These are phyloP conservation scores for Lanistes nyassanus DNA, from an alignment of 1,140 invertebrate species.

Conservation along the genomic window DNA sequence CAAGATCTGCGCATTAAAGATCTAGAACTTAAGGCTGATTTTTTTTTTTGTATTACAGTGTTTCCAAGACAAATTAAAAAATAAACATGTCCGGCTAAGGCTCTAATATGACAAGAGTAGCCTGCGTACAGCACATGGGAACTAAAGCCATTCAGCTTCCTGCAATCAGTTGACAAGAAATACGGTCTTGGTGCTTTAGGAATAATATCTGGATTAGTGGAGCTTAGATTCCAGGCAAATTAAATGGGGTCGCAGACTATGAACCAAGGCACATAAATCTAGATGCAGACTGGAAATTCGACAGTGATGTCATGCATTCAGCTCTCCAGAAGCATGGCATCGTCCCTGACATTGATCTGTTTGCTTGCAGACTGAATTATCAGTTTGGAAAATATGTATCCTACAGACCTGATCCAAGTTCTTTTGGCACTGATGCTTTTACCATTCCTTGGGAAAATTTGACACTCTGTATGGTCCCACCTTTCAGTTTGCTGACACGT, in stretches of 20 bases:
- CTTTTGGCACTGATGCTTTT: not conserved
- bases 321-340: no score
- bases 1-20: no score
- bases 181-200: conserved; percentile 16
- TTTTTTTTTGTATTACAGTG: no score
- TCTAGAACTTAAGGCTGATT: no score
- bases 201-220: conserved; percentile 24
- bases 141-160: conserved; percentile 16
- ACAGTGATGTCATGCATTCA: not conserved
- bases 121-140: conserved; percentile 1
- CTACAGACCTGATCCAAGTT: conserved; percentile 7
- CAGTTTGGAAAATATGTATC: not conserved
- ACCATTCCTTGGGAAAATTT: no score
- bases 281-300: conserved; percentile 15
- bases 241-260: not conserved
- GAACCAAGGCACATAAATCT: not conserved
- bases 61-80: no score
- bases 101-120: no score
- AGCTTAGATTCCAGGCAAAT: not conserved
- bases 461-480: not conserved
- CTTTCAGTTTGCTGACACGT: conserved; percentile 10
- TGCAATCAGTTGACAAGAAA: conserved; percentile 13
- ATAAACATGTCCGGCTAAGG: no score
- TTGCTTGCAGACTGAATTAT: not conserved
- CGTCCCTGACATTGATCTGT: not conserved